A percentile compares a stretch with the other conserved stretches of the same genome.
phyloP scores from a whole-genome alignment of 2,113 vertebrate genomes.

The Rhadina sibilatrix region DNA sequence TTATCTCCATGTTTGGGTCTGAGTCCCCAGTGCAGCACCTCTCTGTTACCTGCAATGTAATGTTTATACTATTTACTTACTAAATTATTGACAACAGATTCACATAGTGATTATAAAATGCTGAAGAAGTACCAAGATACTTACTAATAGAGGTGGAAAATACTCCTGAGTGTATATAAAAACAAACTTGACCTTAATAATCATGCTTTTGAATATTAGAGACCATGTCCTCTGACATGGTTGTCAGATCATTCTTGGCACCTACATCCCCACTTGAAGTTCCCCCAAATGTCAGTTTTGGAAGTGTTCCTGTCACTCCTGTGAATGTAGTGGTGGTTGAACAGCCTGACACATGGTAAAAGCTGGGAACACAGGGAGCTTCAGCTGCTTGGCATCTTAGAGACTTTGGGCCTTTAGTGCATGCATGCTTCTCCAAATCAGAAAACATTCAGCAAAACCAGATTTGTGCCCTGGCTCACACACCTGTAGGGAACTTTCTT shows the following conservation, averaged over 20 bases:
- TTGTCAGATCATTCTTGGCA: neutral
- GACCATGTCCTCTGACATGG: neutral
- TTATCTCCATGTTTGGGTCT: neutral
- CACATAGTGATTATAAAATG: neutral
- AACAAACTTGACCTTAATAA: neutral
- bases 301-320: neutral
- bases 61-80: neutral
- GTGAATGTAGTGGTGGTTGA: neutral
- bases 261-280: neutral
- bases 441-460: neutral
- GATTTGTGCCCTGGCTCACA: neutral
- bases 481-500: neutral
- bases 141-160: neutral
- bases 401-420: neutral
- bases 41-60: neutral
- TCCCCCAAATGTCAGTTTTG: neutral
- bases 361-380: neutral
- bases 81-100: neutral
- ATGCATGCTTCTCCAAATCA: neutral
- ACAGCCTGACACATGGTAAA: neutral
- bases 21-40: neutral
- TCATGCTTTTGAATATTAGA: neutral
- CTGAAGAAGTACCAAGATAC: neutral
- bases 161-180: neutral
- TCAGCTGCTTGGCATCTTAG: neutral